Conservation (phyloP, 2,888 invertebrate genomes). For the Colletes collaris region DNA sequence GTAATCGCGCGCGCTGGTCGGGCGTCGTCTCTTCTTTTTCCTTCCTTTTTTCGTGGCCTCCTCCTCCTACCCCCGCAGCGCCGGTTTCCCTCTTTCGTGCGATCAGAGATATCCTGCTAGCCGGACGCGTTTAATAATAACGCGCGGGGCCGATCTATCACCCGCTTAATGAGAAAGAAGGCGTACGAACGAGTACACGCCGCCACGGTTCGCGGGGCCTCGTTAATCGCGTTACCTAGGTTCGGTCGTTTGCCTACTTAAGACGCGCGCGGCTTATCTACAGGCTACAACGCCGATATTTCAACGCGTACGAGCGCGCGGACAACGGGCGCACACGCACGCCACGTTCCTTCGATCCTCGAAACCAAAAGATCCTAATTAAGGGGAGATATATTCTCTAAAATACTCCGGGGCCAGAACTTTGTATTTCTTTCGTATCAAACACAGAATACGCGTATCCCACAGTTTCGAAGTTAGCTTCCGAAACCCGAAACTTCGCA, state of each 20-base stretch:
- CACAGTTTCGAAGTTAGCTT: no score
- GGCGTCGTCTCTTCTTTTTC: not conserved
- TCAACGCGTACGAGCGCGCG: conserved; percentile 8
- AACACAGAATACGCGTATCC: no score
- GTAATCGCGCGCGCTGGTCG: not conserved
- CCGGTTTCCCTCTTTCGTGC: conserved; percentile 7
- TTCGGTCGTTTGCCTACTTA: conserved; percentile 40
- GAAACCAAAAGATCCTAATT: no score
- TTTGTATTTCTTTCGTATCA: no score
- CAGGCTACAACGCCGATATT: conserved; percentile 40
- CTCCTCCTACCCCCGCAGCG: not conserved
- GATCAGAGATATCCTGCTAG: conserved; percentile 27
- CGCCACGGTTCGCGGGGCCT: conserved; percentile 39
- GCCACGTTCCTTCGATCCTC: not conserved
- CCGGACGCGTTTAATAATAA: conserved; percentile 51
- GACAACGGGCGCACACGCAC: conserved; percentile 9
- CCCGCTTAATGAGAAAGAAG: conserved; percentile 56
- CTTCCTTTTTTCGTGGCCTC: not conserved
- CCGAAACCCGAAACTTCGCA: no score
- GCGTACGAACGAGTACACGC: conserved; percentile 44
- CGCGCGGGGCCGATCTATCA: conserved; percentile 55
- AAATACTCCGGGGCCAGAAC: no score
- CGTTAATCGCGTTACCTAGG: conserved; percentile 54
- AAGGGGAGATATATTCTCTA: no score
- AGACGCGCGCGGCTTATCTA: conserved; percentile 47